Base-by-base conservation (phyloP, 2,888 invertebrate genomes). In the Drosophila monieri region DNA sequence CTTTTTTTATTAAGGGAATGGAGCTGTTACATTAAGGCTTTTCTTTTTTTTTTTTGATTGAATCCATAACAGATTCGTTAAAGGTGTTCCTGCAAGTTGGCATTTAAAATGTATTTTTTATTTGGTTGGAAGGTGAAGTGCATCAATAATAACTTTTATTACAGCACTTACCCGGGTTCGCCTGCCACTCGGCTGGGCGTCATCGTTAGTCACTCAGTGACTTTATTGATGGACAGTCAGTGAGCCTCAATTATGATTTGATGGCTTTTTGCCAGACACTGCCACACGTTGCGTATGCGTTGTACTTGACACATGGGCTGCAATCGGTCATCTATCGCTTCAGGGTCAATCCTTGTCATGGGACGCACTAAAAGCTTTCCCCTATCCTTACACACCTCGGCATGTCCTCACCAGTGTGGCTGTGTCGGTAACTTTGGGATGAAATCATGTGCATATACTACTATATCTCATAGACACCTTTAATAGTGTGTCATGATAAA, bases 231-330 rank as follows among this genome's bases (percentile, higher is more conserved):
- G 55, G 76, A 64, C 58, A 61, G 55, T 47, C 58, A 49, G 44
- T 35, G 43, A 43, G 48, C 52, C 65, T 76, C 77, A 78, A 81
- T 76, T 78, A 78, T 71, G 67, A 66, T 62, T 67, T 83, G 62
- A 68, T 78, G 74, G 65, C 23, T 54, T 67, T 55, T 47, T 61
- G 57, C 61, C 49, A 37, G 54, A 61, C 64, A 46, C 35, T 66
- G 65, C 60, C 55, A 60, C 66, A 73, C 73, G 44, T 47, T 66
- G 74, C 61, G 62, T 73, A 65, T 64, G 64, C 75, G 53, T 69
- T 44, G 53, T 49, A 37, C 47, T 68, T 60, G 55, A 47, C 43
- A 57, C 54, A 55, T 32, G 23, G 27, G 30, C 21, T 37, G 41
- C 43, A 23, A 41, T 37, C 46, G 37, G 23, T 41, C 55, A 37